These are phyloP conservation scores for Hemicentrotus pulcherrimus DNA, from an alignment of 35 echinoderm and acorn worm species.

Conservation along the genomic window DNA sequence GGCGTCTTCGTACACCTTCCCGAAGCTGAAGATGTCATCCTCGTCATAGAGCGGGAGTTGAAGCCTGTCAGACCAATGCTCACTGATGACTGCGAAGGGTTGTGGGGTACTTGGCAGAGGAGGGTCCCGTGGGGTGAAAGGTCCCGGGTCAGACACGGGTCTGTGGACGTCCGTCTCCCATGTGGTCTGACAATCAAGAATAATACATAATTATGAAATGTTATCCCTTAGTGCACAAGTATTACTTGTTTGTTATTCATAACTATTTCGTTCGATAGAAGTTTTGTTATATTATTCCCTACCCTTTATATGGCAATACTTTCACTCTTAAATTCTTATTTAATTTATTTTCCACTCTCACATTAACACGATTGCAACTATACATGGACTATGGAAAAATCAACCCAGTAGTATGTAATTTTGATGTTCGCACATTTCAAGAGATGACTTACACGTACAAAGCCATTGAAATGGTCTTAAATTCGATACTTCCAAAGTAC, in stretches of 20 bases:
- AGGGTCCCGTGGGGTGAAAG: slow-evolving; percentile 37
- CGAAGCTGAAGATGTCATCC: slow-evolving; percentile 87
- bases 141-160: slow-evolving; percentile 21
- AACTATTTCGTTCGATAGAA: neutral
- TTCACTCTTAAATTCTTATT: neutral
- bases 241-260: neutral
- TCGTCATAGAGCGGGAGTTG: slow-evolving; percentile 54
- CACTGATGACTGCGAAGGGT: slow-evolving; percentile 89
- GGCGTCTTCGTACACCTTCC: slow-evolving; percentile 79
- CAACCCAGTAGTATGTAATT: no score
- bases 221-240: neutral
- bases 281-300: neutral
- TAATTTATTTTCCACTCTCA: neutral
- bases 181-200: neutral
- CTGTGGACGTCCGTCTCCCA: neutral
- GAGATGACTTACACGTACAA: no score
- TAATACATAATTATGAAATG: neutral
- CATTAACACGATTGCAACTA: neutral
- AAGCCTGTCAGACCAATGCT: slow-evolving; percentile 84
- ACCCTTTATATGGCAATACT: neutral
- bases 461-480: no score
- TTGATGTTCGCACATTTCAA: no score
- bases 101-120: slow-evolving; percentile 68
- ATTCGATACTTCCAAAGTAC: no score
- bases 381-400: no score